These are phyloP conservation scores for Triplophysa bombifrons DNA, from an alignment of 2,797 vertebrate genomes.

Conservation along the genomic window DNA sequence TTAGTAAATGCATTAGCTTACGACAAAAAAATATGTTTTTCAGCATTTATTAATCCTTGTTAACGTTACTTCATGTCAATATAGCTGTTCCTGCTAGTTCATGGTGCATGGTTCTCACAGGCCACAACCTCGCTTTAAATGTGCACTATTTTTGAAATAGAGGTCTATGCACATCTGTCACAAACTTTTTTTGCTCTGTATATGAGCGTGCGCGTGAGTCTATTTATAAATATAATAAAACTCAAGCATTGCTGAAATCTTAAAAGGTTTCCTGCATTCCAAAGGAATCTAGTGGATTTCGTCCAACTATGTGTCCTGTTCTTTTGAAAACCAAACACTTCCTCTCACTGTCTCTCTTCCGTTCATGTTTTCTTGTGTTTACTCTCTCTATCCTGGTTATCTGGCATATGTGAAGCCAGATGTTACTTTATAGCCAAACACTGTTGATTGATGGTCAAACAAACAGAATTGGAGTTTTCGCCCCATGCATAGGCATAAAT, in stretches of 20 bases:
- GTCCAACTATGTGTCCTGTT: conserved; percentile 45
- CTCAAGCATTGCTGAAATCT: conserved; percentile 18
- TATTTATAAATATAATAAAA: background rate
- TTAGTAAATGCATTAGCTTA: no score
- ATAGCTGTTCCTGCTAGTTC: no score
- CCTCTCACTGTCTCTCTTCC: conserved; percentile 23
- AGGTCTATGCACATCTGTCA: background rate
- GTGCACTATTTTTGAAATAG: background rate
- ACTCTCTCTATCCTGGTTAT: background rate
- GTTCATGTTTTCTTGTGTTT: conserved; percentile 25
- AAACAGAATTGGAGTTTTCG: background rate
- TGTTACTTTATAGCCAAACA: conserved; percentile 3
- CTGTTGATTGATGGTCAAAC: background rate
- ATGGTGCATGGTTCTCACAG: background rate
- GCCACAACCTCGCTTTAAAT: background rate
- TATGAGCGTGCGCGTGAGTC: background rate
- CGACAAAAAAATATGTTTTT: no score
- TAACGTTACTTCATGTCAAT: no score
- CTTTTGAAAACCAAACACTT: conserved; percentile 39
- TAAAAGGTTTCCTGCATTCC: conserved; percentile 58
- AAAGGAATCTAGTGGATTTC: conserved; percentile 37
- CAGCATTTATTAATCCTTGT: no score
- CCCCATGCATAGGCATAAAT: background rate
- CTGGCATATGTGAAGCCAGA: background rate
- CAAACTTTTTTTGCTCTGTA: background rate